Percentiles rank a stretch among this genome's conserved stretches.
Conservation (phyloP, 2,113 vertebrate genomes). For the Bothrops jararaca region DNA sequence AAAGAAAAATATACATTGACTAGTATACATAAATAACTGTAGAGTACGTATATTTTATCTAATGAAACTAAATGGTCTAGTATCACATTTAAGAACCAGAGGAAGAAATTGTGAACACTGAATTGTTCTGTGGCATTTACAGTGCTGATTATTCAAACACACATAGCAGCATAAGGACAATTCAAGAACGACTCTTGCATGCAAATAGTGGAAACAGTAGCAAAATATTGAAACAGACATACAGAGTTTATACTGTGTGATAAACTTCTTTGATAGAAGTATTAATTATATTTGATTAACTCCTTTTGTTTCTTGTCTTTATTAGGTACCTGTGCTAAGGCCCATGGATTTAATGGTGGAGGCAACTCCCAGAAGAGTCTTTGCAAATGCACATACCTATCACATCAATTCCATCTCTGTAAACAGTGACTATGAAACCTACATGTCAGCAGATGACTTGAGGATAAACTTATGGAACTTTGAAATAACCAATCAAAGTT, state of each 20-base stretch:
- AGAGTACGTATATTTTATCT: background rate
- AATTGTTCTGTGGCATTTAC: background rate
- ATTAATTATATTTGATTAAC: background rate
- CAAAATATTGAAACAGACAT: background rate
- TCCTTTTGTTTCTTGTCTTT: constrained; percentile 47
- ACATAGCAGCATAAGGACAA: background rate
- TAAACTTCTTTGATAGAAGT: background rate
- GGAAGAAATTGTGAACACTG: background rate
- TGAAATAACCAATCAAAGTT: constrained; percentile 95
- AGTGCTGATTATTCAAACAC: background rate
- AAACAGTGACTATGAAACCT: constrained; percentile 96
- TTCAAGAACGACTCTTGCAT: background rate
- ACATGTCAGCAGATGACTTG: constrained; percentile 94
- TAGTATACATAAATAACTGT: background rate
- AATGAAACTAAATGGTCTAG: background rate
- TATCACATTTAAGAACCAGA: background rate
- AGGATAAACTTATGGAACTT: constrained; percentile 96
- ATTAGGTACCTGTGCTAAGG: constrained; percentile 87
- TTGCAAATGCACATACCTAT: constrained; percentile 94
- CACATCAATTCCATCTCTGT: constrained; percentile 98
- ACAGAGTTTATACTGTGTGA: background rate
- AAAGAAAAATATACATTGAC: background rate
- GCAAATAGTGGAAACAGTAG: background rate
- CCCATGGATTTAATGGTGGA: constrained; percentile 98
- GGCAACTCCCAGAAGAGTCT: constrained; percentile 87